Percentiles rank a stretch among this genome's conserved stretches.
Conservation (phyloP, 2,888 invertebrate genomes). For the Metopia argyrocephala region DNA sequence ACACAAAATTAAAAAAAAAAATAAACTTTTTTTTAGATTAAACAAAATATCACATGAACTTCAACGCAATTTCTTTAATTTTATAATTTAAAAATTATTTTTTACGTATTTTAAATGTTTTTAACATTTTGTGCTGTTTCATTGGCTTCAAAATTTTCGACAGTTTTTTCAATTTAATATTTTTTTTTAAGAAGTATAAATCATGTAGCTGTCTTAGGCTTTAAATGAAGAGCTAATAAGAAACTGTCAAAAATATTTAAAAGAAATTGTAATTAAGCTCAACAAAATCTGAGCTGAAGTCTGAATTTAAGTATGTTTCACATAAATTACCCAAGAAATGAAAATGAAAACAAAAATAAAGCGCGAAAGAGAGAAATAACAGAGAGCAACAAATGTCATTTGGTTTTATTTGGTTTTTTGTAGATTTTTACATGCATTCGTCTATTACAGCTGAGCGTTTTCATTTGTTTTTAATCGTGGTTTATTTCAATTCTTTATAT, state of each 20-base stretch:
- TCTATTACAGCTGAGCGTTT: not conserved
- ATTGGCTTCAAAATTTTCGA: not conserved
- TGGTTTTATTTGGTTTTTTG: constrained; percentile 16
- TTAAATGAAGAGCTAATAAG: not conserved
- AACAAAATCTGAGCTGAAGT: constrained; percentile 32
- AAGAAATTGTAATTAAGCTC: not conserved
- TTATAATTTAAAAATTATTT: constrained; percentile 33
- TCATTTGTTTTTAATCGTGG: constrained; percentile 15
- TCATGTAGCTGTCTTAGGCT: too few species aligned
- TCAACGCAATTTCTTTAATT: constrained; percentile 1
- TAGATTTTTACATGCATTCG: not conserved
- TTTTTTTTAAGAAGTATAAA: too few species aligned
- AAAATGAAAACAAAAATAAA: not conserved
- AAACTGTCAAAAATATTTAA: constrained; percentile 41
- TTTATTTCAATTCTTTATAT: not conserved
- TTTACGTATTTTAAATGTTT: constrained; percentile 62
- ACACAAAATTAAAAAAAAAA: too few species aligned
- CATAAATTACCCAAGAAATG: not conserved
- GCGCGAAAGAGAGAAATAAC: not conserved
- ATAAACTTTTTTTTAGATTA: not conserved
- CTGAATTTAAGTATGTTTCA: not conserved
- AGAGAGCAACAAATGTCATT: not conserved
- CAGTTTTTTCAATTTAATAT: not conserved
- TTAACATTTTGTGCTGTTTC: constrained; percentile 55
- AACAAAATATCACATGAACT: constrained; percentile 34